These are phyloP conservation scores for Drosophila punjabiensis DNA, from an alignment of 1,140 invertebrate genomes.

Conservation along the genomic window DNA sequence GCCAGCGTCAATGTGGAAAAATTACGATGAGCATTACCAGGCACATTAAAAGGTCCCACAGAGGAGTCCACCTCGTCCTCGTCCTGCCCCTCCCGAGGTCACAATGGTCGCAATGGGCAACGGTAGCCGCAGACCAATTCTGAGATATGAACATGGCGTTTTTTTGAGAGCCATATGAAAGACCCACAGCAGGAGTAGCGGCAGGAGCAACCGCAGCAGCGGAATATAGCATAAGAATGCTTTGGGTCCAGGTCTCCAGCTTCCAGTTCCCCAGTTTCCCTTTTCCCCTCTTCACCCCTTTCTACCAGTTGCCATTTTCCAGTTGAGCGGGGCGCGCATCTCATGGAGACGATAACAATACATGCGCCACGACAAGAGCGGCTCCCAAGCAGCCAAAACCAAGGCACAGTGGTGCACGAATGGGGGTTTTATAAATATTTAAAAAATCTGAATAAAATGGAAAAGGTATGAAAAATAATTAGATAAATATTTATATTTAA, in stretches of 20 bases:
- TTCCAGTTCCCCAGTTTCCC: background rate
- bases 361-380: constrained; percentile 68
- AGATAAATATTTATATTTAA: background rate
- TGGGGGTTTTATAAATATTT: background rate
- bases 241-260: constrained; percentile 15
- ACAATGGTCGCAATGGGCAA: constrained; percentile 63
- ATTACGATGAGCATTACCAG: constrained; percentile 85
- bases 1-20: constrained; percentile 82
- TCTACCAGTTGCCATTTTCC: constrained; percentile 7
- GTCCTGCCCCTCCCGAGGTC: constrained; percentile 25
- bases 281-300: background rate
- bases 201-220: constrained; percentile 15
- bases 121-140: constrained; percentile 76
- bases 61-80: background rate
- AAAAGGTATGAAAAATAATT: background rate
- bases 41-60: constrained; percentile 77
- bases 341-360: constrained; percentile 72
- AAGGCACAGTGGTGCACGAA: constrained; percentile 9
- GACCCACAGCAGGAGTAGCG: constrained; percentile 31
- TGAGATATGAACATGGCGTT: constrained; percentile 79
- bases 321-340: constrained; percentile 49
- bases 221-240: constrained; percentile 73
- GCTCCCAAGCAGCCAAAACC: constrained; percentile 11
- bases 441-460: fast-evolving
- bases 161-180: constrained; percentile 58